phyloP scores from a whole-genome alignment of 2,888 invertebrate genomes.

The Meganola albula region DNA sequence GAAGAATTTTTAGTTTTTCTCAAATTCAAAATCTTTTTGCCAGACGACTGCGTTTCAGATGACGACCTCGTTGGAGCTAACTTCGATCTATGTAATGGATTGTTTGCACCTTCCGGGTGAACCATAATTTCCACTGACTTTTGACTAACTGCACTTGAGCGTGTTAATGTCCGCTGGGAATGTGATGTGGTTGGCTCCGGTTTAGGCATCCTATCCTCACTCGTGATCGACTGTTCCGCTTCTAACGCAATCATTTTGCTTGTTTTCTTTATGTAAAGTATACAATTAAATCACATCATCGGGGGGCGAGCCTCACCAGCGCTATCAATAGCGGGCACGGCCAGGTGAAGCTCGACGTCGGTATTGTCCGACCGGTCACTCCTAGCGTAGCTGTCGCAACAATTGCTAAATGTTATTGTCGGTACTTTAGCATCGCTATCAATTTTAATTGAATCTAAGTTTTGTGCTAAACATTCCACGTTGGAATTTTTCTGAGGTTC shows the following conservation, averaged over 20 bases:
- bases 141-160: constrained; percentile 79
- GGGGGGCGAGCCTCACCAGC: constrained; percentile 68
- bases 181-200: constrained; percentile 62
- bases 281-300: constrained; percentile 52
- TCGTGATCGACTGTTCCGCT: constrained; percentile 57
- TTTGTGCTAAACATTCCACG: constrained; percentile 57
- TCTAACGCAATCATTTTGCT: constrained; percentile 68
- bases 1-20: constrained; percentile 72
- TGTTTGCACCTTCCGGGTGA: constrained; percentile 64
- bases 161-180: constrained; percentile 67
- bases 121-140: constrained; percentile 79
- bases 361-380: constrained; percentile 50
- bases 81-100: constrained; percentile 68
- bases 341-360: constrained; percentile 55
- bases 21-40: constrained; percentile 64
- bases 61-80: constrained; percentile 66
- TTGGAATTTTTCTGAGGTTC: constrained; percentile 38
- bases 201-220: constrained; percentile 56
- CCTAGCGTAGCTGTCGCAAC: constrained; percentile 55
- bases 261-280: constrained; percentile 25
- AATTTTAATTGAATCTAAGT: constrained; percentile 52
- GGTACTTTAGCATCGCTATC: constrained; percentile 63
- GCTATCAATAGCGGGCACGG: constrained; percentile 66
- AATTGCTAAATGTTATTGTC: constrained; percentile 70
- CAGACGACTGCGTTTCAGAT: constrained; percentile 67